Base-by-base conservation (phyloP, 2,797 vertebrate genomes). In the Pelochelys cantorii region DNA sequence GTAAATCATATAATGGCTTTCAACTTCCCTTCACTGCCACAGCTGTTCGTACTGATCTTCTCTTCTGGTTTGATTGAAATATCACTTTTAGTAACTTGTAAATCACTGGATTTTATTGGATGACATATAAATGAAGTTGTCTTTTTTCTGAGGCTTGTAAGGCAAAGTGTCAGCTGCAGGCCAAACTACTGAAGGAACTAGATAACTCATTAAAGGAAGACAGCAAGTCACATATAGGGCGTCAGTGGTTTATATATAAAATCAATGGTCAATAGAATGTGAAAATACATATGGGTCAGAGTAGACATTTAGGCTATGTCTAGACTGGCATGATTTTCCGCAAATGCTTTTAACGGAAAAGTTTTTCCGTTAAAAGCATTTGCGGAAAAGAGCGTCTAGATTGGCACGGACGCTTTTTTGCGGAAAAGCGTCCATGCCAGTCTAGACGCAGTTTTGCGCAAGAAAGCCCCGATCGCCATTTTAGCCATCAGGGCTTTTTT, bases 11-110 rank as follows among this genome's bases (percentile, higher is more conserved):
- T 87, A 88, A 89, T 85, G 95, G 74, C 83, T 95, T 94, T 86
- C 92, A 86, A 90, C 74, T 86, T 54, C 91, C 79, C 83, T 60
- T 84, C 89, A 3, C 68, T 88, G 92, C 88, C 86, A 13, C 91
- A 88, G 92, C 91, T 93, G 84, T 85, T 96, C 91, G 80, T 68
- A 91, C 90, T 93, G 92, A 53, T 92, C 91, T 92, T 87, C 0
- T 81, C 95, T 85, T 80, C 65, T 80, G 84, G 27, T 85, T 92
- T 93, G 78, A 95, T 88, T 93, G 87, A 94, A 97, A 90, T 80
- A 93, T 90, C 90, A 2, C 15, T 65, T 83, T 74, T 55, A 78
- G 29, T 22, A 8, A 25, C 82, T 79, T 93, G 83, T 87, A 77
- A 31, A 1, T 54, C 83, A 62, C 48, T 71, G 34, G 68, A 74